Evolutionary conservation across 2,888 invertebrate genomes (phyloP).

Genomic region (Phlogophora meticulosa): DNA sequence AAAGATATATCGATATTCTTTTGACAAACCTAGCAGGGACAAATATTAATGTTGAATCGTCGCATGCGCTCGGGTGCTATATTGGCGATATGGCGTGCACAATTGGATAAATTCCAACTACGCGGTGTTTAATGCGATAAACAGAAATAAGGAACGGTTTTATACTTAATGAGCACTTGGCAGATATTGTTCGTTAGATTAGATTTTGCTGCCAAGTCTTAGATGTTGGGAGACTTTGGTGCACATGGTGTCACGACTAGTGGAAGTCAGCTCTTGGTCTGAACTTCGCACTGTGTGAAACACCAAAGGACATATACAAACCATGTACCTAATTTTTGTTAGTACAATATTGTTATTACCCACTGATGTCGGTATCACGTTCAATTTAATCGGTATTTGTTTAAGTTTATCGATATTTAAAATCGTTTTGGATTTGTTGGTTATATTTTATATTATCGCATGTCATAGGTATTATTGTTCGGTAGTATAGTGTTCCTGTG

Average conservation of each 20-base stretch:
- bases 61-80: slow-evolving; percentile 50
- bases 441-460: slow-evolving; percentile 2
- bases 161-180: slow-evolving; percentile 72
- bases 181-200: slow-evolving; percentile 61
- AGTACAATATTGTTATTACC: slow-evolving; percentile 22
- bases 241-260: background rate
- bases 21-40: slow-evolving; percentile 44
- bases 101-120: slow-evolving; percentile 75
- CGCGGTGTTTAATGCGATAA: slow-evolving; percentile 72
- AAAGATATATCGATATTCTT: too few species aligned
- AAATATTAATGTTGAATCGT: slow-evolving; percentile 62
- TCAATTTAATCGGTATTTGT: slow-evolving; percentile 17
- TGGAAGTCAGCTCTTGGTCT: background rate
- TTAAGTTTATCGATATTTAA: slow-evolving; percentile 20
- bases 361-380: too few species aligned
- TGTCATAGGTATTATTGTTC: too few species aligned
- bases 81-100: slow-evolving; percentile 58
- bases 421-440: slow-evolving; percentile 2
- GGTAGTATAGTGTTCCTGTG: too few species aligned
- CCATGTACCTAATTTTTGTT: too few species aligned
- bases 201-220: slow-evolving; percentile 53
- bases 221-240: slow-evolving; percentile 5
- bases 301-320: background rate
- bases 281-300: too few species aligned
- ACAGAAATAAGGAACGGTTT: slow-evolving; percentile 72